phyloP scores from a whole-genome alignment of 2,888 invertebrate genomes.

The Harpalus rufipes region DNA sequence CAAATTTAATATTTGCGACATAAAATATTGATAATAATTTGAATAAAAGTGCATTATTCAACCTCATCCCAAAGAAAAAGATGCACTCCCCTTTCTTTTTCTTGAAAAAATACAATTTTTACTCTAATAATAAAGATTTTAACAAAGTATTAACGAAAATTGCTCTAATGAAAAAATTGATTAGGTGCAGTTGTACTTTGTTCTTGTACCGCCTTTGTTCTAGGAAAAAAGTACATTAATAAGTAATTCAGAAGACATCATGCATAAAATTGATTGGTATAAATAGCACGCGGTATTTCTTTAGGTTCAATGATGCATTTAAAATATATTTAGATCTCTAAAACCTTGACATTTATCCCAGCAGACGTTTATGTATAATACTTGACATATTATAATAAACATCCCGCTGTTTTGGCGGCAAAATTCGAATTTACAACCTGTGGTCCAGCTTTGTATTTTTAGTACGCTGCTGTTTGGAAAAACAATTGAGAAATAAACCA shows the following conservation, averaged over 20 bases:
- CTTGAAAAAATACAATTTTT: too few relatives aligned
- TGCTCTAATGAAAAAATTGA: not conserved
- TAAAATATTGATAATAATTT: too few relatives aligned
- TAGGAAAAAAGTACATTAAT: not conserved
- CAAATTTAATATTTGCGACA: too few relatives aligned
- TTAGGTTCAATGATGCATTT: conserved; percentile 29
- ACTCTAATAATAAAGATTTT: not conserved
- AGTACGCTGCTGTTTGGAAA: conserved; percentile 36
- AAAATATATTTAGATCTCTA: conserved; percentile 19
- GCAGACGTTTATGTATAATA: conserved; percentile 33
- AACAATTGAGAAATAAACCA: conserved; percentile 47
- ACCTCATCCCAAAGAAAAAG: too few relatives aligned
- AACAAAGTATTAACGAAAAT: not conserved
- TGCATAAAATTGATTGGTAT: conserved; percentile 44
- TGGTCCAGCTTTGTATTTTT: conserved; percentile 46
- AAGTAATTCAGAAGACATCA: not conserved
- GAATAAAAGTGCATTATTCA: too few relatives aligned
- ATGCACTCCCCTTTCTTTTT: too few relatives aligned
- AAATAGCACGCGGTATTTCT: conserved; percentile 50
- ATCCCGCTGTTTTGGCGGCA: conserved; percentile 36
- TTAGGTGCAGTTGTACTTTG: not conserved
- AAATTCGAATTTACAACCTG: conserved; percentile 61
- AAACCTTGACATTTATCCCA: conserved; percentile 46
- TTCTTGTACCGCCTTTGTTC: conserved; percentile 17
- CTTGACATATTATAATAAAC: conserved; percentile 34